These are phyloP conservation scores for Phyllotreta cruciferae DNA, from an alignment of 2,888 invertebrate species.

Conservation along the genomic window DNA sequence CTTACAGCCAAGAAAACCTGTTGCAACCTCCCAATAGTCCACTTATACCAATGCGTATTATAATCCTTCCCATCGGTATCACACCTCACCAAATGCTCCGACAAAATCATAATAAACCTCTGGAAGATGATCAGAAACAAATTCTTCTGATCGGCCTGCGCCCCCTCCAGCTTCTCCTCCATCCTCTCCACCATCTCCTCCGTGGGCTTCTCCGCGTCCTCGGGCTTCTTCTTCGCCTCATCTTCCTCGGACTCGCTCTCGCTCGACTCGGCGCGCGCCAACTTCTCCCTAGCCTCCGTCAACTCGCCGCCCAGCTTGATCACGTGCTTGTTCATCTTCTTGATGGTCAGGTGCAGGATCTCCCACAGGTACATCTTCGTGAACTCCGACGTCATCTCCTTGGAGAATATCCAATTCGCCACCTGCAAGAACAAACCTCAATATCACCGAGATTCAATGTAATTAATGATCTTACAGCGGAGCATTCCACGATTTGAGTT, in stretches of 20 bases:
- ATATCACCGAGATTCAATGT: too few species aligned
- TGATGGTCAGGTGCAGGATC: conserved; percentile 91
- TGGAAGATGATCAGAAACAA: conserved; percentile 97
- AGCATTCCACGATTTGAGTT: conserved; percentile 96
- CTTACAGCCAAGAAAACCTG: conserved; percentile 93
- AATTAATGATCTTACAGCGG: conserved; percentile 66
- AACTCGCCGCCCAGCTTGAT: conserved; percentile 83
- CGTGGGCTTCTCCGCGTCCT: conserved; percentile 69
- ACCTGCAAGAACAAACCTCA: conserved; percentile 55
- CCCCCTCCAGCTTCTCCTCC: conserved; percentile 94
- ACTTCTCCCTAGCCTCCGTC: conserved; percentile 83
- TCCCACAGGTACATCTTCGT: conserved; percentile 97
- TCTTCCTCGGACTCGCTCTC: conserved; percentile 76
- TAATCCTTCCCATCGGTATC: conserved; percentile 94
- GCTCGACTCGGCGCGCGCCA: conserved; percentile 83
- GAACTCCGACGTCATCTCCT: conserved; percentile 90
- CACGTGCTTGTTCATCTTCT: conserved; percentile 96
- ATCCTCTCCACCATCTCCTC: conserved; percentile 91
- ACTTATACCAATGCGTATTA: conserved; percentile 94
- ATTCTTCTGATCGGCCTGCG: conserved; percentile 96
- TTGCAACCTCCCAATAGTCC: conserved; percentile 92
- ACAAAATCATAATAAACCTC: conserved; percentile 96
- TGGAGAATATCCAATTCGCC: conserved; percentile 97
- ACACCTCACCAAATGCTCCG: conserved; percentile 92
- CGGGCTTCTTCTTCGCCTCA: conserved; percentile 56